Evolutionary conservation across 2,888 invertebrate genomes (phyloP).

Genomic region (Tenthredo livida): DNA sequence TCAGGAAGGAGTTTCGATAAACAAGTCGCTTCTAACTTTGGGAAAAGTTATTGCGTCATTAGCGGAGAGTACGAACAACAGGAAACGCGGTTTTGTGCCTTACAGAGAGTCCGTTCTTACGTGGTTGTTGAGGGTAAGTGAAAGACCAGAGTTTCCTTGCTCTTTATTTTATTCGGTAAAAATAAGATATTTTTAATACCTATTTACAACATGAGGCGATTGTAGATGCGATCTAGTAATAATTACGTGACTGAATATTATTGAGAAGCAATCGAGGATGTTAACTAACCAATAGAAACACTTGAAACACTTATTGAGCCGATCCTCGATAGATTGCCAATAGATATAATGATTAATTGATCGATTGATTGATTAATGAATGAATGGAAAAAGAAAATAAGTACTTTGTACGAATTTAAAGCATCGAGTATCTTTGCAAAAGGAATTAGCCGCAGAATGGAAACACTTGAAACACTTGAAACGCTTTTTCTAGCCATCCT

Average conservation of each 20-base stretch:
- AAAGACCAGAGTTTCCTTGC: constrained; percentile 42
- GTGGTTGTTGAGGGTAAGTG: constrained; percentile 86
- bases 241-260: background rate
- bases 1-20: constrained; percentile 87
- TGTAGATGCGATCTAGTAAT: constrained; percentile 6
- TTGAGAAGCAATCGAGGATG: constrained; percentile 50
- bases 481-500: constrained; percentile 17
- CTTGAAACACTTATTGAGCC: constrained; percentile 52
- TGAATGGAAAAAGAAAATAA: background rate
- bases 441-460: background rate
- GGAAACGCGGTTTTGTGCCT: constrained; percentile 83
- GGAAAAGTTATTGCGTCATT: constrained; percentile 90
- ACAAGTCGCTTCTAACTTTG: constrained; percentile 87
- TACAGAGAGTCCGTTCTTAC: constrained; percentile 91
- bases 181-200: constrained; percentile 56
- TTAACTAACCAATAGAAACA: constrained; percentile 53
- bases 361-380: background rate
- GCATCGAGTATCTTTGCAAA: background rate
- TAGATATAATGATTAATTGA: background rate
- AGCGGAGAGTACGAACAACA: constrained; percentile 81
- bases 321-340: constrained; percentile 52
- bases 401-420: background rate
- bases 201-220: background rate
- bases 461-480: constrained; percentile 48
- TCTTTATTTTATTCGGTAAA: constrained; percentile 44